A percentile compares a stretch with the other conserved stretches of the same genome.
These are phyloP conservation scores for Garrulus glandarius DNA, from an alignment of 2,797 vertebrate genomes.

Conservation along the genomic window DNA sequence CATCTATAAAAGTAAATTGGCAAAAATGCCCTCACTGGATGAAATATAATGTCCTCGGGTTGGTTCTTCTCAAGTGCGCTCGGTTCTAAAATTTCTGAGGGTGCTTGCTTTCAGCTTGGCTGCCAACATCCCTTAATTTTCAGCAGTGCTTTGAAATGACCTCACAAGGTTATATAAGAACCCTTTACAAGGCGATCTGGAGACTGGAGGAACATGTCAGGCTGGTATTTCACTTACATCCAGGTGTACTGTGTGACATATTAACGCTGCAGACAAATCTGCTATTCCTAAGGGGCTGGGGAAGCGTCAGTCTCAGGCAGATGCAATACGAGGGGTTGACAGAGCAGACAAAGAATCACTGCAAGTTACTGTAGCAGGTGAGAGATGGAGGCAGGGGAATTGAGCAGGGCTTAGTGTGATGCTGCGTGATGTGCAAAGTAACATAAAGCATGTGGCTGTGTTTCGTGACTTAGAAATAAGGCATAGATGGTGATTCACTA, in stretches of 20 bases:
- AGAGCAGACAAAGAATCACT: constrained; percentile 16
- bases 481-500: background rate
- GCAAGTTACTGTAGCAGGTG: background rate
- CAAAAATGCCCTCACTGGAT: background rate
- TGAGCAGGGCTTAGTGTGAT: background rate
- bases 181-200: background rate
- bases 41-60: background rate
- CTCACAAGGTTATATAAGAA: background rate
- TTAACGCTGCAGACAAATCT: background rate
- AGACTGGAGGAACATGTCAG: background rate
- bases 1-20: background rate
- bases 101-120: background rate
- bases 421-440: background rate
- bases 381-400: constrained; percentile 29
- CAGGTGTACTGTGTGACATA: background rate
- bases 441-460: background rate
- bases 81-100: background rate
- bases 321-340: constrained; percentile 5
- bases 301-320: constrained; percentile 20
- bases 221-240: background rate
- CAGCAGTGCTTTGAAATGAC: background rate
- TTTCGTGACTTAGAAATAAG: constrained; percentile 36
- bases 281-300: background rate
- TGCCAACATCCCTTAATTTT: background rate
- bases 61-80: background rate